A percentile compares a stretch with the other conserved stretches of the same genome.
These are phyloP conservation scores for Mamestra brassicae DNA, from an alignment of 2,888 invertebrate genomes.

Conservation along the genomic window DNA sequence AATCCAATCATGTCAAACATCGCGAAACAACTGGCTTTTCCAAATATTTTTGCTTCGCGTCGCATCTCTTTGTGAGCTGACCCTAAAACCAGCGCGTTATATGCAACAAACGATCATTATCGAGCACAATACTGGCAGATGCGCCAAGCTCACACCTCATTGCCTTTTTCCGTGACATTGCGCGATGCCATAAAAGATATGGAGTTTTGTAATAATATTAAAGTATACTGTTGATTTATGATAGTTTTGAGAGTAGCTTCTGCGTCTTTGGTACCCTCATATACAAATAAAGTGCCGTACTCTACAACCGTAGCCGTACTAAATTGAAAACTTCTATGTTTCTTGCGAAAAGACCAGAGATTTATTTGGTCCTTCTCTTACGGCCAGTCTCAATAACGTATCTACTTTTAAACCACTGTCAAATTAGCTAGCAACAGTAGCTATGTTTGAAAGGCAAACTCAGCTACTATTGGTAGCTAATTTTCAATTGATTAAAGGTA, in stretches of 20 bases:
- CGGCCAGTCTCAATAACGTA: too few species aligned
- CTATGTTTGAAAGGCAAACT: too few species aligned
- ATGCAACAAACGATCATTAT: conserved; percentile 82
- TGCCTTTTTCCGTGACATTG: conserved; percentile 89
- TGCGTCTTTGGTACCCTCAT: conserved; percentile 5
- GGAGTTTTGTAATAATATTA: conserved; percentile 82
- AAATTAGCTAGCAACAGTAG: too few species aligned
- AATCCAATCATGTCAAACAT: too few species aligned
- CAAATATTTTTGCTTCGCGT: neutral
- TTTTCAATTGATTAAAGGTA: too few species aligned
- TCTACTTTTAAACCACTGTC: too few species aligned
- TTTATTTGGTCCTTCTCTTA: too few species aligned
- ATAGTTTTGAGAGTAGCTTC: conserved; percentile 51
- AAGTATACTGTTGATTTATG: conserved; percentile 75
- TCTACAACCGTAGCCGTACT: too few species aligned
- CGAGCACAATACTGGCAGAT: conserved; percentile 81
- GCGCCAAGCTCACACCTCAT: conserved; percentile 86
- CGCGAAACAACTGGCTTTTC: neutral
- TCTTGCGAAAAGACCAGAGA: too few species aligned
- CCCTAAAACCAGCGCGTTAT: conserved; percentile 68
- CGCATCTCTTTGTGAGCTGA: neutral
- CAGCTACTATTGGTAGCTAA: too few species aligned
- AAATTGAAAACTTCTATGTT: too few species aligned
- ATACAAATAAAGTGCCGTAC: neutral
- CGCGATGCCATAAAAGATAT: conserved; percentile 86